A percentile compares a stretch with the other conserved stretches of the same genome.
phyloP scores from a whole-genome alignment of 2,888 invertebrate genomes.

The Cerastis rubricosa region DNA sequence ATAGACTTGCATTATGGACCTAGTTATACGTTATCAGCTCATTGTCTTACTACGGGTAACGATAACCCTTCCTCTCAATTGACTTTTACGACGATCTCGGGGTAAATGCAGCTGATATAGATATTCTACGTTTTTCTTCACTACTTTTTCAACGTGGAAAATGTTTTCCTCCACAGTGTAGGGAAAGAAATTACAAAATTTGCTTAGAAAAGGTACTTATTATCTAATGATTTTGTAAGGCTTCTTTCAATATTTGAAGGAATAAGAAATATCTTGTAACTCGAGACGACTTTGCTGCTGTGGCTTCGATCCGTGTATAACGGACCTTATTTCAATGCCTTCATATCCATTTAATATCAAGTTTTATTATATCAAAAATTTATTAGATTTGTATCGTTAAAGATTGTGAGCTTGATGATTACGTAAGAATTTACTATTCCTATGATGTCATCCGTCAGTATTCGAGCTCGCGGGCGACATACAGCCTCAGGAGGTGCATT shows the following conservation, averaged over 20 bases:
- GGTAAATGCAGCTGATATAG: constrained; percentile 58
- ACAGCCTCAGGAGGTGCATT: constrained; percentile 61
- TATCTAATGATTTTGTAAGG: background rate
- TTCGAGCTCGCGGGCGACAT: constrained; percentile 37
- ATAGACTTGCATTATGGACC: constrained; percentile 37
- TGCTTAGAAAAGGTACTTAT: constrained; percentile 1
- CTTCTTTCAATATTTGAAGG: constrained; percentile 39
- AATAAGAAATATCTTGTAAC: constrained; percentile 45
- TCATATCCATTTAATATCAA: constrained; percentile 6
- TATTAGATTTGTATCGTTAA: background rate
- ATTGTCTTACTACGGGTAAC: constrained; percentile 45
- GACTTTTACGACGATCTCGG: constrained; percentile 48
- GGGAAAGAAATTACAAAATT: constrained; percentile 13
- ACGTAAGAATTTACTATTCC: background rate
- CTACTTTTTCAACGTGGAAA: constrained; percentile 15
- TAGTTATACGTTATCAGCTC: constrained; percentile 46
- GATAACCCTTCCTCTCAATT: constrained; percentile 54
- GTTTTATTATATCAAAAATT: background rate
- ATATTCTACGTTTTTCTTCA: constrained; percentile 31
- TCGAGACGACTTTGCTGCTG: constrained; percentile 15
- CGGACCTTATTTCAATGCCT: constrained; percentile 8
- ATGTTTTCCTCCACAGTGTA: constrained; percentile 10
- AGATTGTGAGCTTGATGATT: background rate
- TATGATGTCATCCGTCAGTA: constrained; percentile 20
- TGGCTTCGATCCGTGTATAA: constrained; percentile 41